Evolutionary conservation across 2,888 invertebrate genomes (phyloP), one percentile per base, ranked within the genome.

Genomic region (Agonopterix heracliana): DNA sequence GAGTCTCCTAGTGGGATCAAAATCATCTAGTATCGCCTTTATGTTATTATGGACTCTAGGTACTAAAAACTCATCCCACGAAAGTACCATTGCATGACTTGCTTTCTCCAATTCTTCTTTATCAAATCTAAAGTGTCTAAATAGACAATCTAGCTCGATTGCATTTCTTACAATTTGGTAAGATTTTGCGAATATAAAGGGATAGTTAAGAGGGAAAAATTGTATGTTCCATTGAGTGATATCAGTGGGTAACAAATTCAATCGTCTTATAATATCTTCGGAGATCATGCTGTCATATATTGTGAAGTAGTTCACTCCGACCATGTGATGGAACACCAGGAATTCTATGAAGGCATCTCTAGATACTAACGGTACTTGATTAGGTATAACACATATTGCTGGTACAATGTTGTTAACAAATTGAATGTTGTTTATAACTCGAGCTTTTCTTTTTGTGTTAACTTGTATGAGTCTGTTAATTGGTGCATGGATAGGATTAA

Each of bases 1-100:
- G 11, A 80, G 56, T 50, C 77, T 76, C 55, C 83, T 76, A 40
- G 74, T 79, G 5, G 85, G 81, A 63, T 90, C 89, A 56, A 89
- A 85, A 54, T 90, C 90, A 50, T 79, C 78, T 44, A 92, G 65
- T 41, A 92, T 75, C 46, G 89, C 88, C 54, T 86, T 84, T 1
- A 92, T 68, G 34, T 84, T 89, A 54, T 83, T 88, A 59, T 91
- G 90, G 44, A 90, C 83, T 54, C 90, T 81, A 2, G 93, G 91
- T 35, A 92, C 91, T 45, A 93, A 66, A 60, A 90, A 93, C 60
- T 94, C 93, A 61, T 93, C 91, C 90, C 92, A 91, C 0, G 91
- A 87, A 36, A 93, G 66, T 0, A 90, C 87, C 51, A 89, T 78
- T 0, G 89, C 89, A 71, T 89, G 90, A 56, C 89, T 89, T 0